Conservation (phyloP, 2,113 vertebrate species). For the Carlito syrichta region DNA sequence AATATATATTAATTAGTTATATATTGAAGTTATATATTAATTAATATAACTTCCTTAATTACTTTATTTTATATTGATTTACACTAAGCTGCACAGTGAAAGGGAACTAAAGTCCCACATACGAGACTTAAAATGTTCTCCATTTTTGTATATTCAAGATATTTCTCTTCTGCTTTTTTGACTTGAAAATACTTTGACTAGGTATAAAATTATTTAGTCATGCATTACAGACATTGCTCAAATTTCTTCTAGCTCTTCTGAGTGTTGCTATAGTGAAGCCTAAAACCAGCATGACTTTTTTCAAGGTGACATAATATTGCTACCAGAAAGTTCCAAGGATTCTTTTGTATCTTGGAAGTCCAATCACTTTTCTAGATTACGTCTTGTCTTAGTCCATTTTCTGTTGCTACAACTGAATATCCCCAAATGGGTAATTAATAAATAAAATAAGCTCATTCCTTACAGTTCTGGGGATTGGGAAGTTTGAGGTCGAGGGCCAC, state of each 20-base stretch:
- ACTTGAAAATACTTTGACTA: background rate
- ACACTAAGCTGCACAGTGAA: background rate
- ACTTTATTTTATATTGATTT: background rate
- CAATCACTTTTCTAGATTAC: background rate
- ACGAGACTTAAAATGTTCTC: background rate
- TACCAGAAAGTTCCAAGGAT: background rate
- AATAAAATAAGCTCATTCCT: no score
- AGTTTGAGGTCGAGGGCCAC: no score
- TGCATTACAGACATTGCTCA: background rate
- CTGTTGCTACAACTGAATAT: no score
- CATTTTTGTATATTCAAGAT: background rate
- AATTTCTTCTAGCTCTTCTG: background rate
- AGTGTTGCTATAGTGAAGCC: background rate
- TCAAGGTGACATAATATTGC: background rate
- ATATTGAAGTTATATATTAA: no score
- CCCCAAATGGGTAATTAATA: no score
- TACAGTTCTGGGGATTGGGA: no score
- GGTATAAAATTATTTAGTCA: background rate
- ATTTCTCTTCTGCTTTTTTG: background rate
- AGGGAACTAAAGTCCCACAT: background rate
- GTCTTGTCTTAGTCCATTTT: no score
- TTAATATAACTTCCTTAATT: constrained; percentile 13
- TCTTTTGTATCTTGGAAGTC: background rate
- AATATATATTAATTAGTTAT: background rate
- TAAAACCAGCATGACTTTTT: background rate